These are phyloP conservation scores for Anguilla anguilla DNA, from an alignment of 2,797 vertebrate species.

Conservation along the genomic window DNA sequence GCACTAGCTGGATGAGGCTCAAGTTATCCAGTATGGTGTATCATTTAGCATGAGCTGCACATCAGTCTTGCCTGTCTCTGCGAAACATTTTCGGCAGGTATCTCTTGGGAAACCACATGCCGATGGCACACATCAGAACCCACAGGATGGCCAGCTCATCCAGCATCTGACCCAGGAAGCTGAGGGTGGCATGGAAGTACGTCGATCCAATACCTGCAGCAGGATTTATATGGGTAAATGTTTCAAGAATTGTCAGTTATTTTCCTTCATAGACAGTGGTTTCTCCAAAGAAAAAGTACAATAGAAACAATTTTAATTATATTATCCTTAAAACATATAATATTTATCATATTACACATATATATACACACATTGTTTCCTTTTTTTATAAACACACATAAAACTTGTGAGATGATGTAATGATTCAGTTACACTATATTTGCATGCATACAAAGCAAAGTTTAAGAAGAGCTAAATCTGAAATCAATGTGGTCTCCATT, in stretches of 20 bases:
- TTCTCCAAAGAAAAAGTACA: not conserved
- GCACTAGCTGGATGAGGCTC: not conserved
- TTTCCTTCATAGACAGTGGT: not conserved
- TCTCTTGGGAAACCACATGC: constrained; percentile 98
- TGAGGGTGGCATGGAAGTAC: constrained; percentile 97
- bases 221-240: constrained; percentile 15
- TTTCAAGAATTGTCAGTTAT: not conserved
- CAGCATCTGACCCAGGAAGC: constrained; percentile 97
- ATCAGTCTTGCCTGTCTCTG: constrained; percentile 83
- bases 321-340: not conserved
- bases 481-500: not conserved
- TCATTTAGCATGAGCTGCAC: not conserved
- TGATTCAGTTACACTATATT: not conserved
- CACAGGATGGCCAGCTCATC: constrained; percentile 95
- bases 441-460: not conserved
- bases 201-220: constrained; percentile 91
- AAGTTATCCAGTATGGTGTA: not conserved
- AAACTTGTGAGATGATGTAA: not conserved
- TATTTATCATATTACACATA: not conserved
- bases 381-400: not conserved
- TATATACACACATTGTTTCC: no score
- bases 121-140: constrained; percentile 97
- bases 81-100: constrained; percentile 92
- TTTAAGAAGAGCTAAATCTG: not conserved
- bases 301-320: not conserved